Evolutionary conservation across 2,888 invertebrate genomes (phyloP), one percentile per base, ranked within the genome.

Genomic region (Polydesmus complanatus): DNA sequence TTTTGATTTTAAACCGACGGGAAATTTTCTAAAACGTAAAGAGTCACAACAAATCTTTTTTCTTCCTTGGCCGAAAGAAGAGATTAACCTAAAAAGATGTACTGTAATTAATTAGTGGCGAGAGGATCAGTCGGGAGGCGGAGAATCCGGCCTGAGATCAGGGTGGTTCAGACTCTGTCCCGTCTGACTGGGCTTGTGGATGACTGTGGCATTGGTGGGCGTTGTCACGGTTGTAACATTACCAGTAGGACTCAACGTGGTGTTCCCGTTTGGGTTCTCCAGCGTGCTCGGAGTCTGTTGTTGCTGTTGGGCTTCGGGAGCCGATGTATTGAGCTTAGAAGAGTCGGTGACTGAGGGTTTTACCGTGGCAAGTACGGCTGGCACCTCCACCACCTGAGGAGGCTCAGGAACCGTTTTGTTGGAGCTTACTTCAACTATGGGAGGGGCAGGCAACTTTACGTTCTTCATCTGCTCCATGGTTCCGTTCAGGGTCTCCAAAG

Each of bases 161-260:
- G 51, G 51, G 18, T 50, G 26, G 19, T 37, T 23, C 18, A 58
- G 51, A 26, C 58, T 58, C n/a, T 48, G 48, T 2, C 58, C 58
- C 1, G 58, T 25, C 19, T 49, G 25, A 27, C 27, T 58, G 19
- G 58, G 58, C 22, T 58, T 58, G 26, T 1, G 52, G n/a, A 58
- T 51, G 51, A 51, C 26, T 14, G 55, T 55, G 26, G 27, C 25
- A 26, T 27, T 14, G 18, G 19, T n/a, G 1, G 55, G 55, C 2
- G 37, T 55, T 27, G 27, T 25, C 1, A 27, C n/a, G 23, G 23
- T 14, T n/a, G 49, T 3, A 19, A 27, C 37, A 23, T n/a, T 23
- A 18, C 22, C 26, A 1, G 48, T 48, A 18, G 26, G 1, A 14
- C 22, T 22, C 25, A 55, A 25, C 1, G 26, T n/a, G 2, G 22